These are phyloP conservation scores for Metopia argyrocephala DNA, from an alignment of 2,888 invertebrate genomes.

Conservation along the genomic window DNA sequence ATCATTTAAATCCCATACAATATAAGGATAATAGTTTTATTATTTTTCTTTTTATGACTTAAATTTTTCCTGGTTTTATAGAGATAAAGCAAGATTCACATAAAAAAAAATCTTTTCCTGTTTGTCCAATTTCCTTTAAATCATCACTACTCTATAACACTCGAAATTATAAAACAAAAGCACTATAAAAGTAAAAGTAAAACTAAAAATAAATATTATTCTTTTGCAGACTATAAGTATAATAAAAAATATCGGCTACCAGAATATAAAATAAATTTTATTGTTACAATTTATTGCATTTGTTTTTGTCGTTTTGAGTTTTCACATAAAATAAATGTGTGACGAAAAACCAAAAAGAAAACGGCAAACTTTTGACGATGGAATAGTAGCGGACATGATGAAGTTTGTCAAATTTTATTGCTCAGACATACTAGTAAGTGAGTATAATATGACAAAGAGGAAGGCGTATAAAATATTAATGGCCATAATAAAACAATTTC, in stretches of 20 bases:
- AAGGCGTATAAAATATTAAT: neutral
- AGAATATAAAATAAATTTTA: neutral
- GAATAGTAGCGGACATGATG: neutral
- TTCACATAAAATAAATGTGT: neutral
- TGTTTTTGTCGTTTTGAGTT: neutral
- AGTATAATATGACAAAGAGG: neutral
- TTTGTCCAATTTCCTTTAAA: neutral
- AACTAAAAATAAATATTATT: neutral
- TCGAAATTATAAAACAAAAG: neutral
- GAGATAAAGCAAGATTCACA: too few relatives aligned
- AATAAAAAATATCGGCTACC: neutral
- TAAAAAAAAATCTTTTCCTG: too few relatives aligned
- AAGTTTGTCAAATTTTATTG: conserved; percentile 13
- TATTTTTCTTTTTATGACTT: too few relatives aligned
- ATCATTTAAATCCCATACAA: too few relatives aligned
- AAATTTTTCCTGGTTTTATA: too few relatives aligned
- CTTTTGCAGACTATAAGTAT: neutral
- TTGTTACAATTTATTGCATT: neutral
- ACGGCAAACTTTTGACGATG: too few relatives aligned
- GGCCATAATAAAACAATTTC: conserved; percentile 1
- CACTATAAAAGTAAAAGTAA: neutral
- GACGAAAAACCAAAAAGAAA: neutral
- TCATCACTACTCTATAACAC: neutral
- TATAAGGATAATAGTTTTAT: too few relatives aligned
- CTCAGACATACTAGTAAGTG: neutral